phyloP scores from a whole-genome alignment of 2,113 vertebrate species.

The Grantiella picta region DNA sequence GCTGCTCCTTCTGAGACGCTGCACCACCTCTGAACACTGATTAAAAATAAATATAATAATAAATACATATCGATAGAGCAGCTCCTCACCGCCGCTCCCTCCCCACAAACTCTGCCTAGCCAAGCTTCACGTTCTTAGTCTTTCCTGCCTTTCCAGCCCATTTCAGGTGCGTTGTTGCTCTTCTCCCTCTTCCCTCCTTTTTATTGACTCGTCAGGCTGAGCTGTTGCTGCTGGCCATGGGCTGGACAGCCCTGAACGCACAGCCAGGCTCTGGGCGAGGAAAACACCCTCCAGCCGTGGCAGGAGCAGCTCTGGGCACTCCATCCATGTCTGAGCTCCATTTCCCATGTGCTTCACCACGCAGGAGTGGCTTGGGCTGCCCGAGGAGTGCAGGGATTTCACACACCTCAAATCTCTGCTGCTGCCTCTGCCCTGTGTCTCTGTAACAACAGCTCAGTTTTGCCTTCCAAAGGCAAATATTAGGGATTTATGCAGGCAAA shows the following conservation, averaged over 20 bases:
- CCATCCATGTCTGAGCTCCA: neutral
- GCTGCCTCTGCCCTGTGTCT: neutral
- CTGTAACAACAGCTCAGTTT: fast-evolving
- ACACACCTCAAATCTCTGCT: too few species aligned
- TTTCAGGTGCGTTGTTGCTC: neutral
- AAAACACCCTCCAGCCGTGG: neutral
- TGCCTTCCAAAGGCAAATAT: neutral
- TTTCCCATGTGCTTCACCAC: fast-evolving
- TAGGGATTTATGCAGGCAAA: neutral
- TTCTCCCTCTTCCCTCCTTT: neutral
- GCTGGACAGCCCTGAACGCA: neutral
- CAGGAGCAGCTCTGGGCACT: neutral
- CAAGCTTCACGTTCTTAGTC: neutral
- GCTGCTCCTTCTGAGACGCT: neutral
- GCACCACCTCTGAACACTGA: neutral
- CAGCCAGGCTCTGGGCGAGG: neutral
- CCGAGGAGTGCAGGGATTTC: neutral
- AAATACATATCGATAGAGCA: neutral
- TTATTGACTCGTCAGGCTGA: neutral
- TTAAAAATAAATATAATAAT: neutral
- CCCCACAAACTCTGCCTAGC: neutral
- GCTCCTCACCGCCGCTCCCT: neutral
- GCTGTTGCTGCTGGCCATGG: neutral
- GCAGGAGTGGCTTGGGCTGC: fast-evolving
- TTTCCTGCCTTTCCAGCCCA: conserved; percentile 10